A percentile compares a stretch with the other conserved stretches of the same genome.
Evolutionary conservation across 2,113 vertebrate species (phyloP).

Genomic region (Progne subis): DNA sequence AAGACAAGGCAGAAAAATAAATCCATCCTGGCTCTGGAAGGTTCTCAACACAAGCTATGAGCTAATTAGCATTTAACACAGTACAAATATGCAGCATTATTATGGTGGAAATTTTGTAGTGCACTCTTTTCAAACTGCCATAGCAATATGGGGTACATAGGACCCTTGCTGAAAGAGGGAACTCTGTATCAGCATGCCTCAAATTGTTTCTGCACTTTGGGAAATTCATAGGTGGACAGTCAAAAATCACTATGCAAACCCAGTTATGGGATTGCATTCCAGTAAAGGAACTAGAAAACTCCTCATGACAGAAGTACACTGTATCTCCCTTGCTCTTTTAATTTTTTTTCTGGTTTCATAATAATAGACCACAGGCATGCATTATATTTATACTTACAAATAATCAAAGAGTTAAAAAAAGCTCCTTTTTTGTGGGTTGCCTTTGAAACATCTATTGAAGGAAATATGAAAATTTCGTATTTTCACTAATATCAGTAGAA

Average conservation of each 20-base stretch:
- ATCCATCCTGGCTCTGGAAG: background rate
- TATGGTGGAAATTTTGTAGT: background rate
- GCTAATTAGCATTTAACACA: background rate
- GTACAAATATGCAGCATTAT: background rate
- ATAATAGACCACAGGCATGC: background rate
- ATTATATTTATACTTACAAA: background rate
- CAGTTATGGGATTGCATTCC: background rate
- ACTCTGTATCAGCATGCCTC: background rate
- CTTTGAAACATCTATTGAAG: background rate
- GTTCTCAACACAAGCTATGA: background rate
- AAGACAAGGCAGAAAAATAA: background rate
- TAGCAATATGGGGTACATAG: background rate
- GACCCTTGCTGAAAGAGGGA: background rate
- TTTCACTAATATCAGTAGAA: background rate
- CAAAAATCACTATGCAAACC: background rate
- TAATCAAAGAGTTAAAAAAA: background rate
- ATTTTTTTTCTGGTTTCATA: background rate
- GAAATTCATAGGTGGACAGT: background rate
- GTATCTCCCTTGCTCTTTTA: background rate
- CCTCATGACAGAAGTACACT: background rate
- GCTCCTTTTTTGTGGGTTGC: background rate
- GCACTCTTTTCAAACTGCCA: background rate
- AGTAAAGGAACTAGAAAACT: background rate
- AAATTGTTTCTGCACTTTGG: fast-evolving
- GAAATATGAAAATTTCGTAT: background rate